Evolutionary conservation across 2,888 invertebrate species (phyloP), one percentile per base, ranked within the genome.

Genomic region (Meganola albula): DNA sequence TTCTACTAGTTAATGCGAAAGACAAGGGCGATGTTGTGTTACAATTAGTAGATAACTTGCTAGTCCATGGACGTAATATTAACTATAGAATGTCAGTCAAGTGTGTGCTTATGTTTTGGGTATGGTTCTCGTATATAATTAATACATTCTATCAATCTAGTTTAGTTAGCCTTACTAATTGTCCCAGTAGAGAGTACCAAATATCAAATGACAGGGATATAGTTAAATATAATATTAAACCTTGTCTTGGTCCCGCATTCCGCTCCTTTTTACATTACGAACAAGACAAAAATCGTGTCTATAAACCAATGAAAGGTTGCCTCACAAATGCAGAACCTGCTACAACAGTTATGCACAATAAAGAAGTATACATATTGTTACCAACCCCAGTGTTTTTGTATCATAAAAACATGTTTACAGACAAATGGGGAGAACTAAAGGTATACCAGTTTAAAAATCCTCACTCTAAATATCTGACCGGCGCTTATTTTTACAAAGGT

Each of bases 241-340:
- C 74, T 1, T 82, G 82, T 22, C 32, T 77, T 2, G 63, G 70
- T 47, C 1, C n/a, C 0, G 46, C 45, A 1, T 40, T 75, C 12
- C 29, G 31, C n/a, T 32, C 28, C 2, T 48, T 43, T 10, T 34
- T 53, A 8, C 21, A 4, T 34, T 36, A 9, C 51, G 48, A 12
- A 24, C 24, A 1, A 27, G 27, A 3, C 7, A 20, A 20, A 20
- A 3, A n/a, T n/a, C n/a, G n/a, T n/a, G n/a, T n/a, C 18, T 26
- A 7, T 34, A 16, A 25, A 11, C 7, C n/a, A 9, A 24, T 23
- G 2, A n/a, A 34, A 16, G 51, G 39, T 4, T 61, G 63, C 23
- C 22, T 44, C 8, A 36, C 5, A 16, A 14, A 39, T 3, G 6
- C 28, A 4, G 4, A 25, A 10, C 35, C 43, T 4, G 27, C 50